Evolutionary conservation across 2,797 vertebrate species (phyloP).

Genomic region (Tamandua tetradactyla): DNA sequence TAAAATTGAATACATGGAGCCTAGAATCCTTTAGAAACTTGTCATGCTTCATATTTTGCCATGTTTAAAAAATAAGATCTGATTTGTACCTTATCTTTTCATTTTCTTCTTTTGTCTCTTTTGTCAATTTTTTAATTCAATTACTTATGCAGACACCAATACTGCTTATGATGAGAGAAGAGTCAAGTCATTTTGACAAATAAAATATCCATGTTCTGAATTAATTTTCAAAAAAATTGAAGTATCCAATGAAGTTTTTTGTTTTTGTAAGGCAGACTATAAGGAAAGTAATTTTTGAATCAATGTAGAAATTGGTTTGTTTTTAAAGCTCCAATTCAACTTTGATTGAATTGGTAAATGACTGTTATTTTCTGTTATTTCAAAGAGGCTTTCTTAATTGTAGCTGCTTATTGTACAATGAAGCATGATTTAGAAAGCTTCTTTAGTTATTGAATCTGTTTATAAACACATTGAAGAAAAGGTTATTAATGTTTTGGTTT

Average conservation of each 20-base stretch:
- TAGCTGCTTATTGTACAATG: not conserved
- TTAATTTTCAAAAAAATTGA: not conserved
- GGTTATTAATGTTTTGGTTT: not conserved
- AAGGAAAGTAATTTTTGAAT: not conserved
- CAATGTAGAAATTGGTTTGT: not conserved
- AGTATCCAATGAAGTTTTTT: not conserved
- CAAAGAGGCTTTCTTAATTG: not conserved
- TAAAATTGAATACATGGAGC: not conserved
- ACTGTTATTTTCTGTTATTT: not conserved
- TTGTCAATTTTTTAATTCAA: not conserved
- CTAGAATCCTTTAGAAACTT: not conserved
- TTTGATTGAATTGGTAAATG: not conserved
- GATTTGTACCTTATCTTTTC: not conserved
- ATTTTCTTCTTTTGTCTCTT: not conserved
- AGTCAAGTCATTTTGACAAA: not conserved
- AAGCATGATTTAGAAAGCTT: not conserved
- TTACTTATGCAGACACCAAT: not conserved
- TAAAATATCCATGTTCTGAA: not conserved
- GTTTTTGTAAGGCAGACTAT: not conserved
- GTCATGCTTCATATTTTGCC: not conserved
- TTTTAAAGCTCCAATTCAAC: not conserved
- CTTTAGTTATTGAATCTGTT: not conserved
- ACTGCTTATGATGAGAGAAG: conserved; percentile 26
- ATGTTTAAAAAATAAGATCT: not conserved
- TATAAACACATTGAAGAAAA: not conserved